Base-by-base conservation (phyloP, 2,113 vertebrate species). In the Ammodytes marinus region DNA sequence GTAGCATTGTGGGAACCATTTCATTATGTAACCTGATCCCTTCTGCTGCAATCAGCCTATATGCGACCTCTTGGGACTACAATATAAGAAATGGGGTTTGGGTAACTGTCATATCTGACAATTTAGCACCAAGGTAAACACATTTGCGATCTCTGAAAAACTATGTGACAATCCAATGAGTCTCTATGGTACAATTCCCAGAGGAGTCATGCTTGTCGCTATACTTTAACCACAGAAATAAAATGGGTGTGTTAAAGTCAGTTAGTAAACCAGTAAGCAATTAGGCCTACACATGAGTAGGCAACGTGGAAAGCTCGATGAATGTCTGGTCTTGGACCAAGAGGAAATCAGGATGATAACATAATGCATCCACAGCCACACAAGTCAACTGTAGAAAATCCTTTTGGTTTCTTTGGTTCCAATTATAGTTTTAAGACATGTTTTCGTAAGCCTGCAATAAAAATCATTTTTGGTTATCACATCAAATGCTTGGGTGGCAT, bases 381-480 rank as follows among this genome's bases (percentile, higher is more conserved):
- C 50, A 83, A 86, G 74, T 74, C 74, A 79, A 69, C 59, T 77
- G 80, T 82, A 77, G 69, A 70, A 69, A 87, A 67, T 74, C 40
- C 86, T 88, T 88, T 87, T 88, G 88, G 88, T 82, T 89, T 84
- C 57, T 81, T 85, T 83, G 75, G 82, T 83, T 87, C 45, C 77
- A 82, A 83, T 91, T 87, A 88, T 27, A 13, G 66, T 69, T 83
- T 74, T 72, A 59, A 76, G 74, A 17, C 53, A 66, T 64, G 50
- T 79, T 83, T 72, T 54, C 65, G 64, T 68, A 80, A 75, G 77
- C 54, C 43, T 75, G 73, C 52, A 81, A 84, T 81, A 71, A 69
- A 84, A 78, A 54, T 72, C 58, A 6, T 19, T 59, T 69, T 85
- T 15, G 42, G 72, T 75, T 40, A 35, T 78, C 57, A 11, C 74